Conservation (phyloP, 1,140 invertebrate species). For the Lepidurus apus region DNA sequence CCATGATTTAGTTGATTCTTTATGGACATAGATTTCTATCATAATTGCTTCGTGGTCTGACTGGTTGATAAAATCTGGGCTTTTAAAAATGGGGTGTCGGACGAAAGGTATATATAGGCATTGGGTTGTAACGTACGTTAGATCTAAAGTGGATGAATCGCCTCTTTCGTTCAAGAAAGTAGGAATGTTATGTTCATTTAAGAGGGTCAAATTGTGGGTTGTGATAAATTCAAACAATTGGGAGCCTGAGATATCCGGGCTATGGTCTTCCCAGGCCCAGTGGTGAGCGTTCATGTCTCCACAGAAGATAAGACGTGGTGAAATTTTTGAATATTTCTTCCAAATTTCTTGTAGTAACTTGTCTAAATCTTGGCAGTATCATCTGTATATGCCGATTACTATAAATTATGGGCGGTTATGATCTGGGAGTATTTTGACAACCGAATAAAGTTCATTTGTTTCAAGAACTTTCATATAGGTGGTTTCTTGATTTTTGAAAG, state of each 20-base stretch:
- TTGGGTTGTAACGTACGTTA: not conserved
- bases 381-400: not conserved
- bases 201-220: not conserved
- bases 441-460: constrained; percentile 1
- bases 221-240: not conserved
- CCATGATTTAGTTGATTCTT: not conserved
- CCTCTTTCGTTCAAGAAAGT: not conserved
- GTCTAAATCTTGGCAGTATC: not conserved
- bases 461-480: not conserved
- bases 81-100: not conserved
- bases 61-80: not conserved
- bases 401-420: not conserved
- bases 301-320: not conserved
- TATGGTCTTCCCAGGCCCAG: not conserved
- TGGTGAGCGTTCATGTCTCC: not conserved
- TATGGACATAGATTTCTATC: not conserved
- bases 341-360: not conserved
- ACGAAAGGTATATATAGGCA: not conserved
- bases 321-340: not conserved
- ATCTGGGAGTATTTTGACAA: not conserved
- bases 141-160: not conserved
- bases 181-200: not conserved
- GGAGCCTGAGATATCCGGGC: not conserved
- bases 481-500: not conserved
- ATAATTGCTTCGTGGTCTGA: not conserved